A percentile compares a stretch with the other conserved stretches of the same genome.
These are phyloP conservation scores for Elysia chlorotica DNA, from an alignment of 1,140 invertebrate genomes.

Conservation along the genomic window DNA sequence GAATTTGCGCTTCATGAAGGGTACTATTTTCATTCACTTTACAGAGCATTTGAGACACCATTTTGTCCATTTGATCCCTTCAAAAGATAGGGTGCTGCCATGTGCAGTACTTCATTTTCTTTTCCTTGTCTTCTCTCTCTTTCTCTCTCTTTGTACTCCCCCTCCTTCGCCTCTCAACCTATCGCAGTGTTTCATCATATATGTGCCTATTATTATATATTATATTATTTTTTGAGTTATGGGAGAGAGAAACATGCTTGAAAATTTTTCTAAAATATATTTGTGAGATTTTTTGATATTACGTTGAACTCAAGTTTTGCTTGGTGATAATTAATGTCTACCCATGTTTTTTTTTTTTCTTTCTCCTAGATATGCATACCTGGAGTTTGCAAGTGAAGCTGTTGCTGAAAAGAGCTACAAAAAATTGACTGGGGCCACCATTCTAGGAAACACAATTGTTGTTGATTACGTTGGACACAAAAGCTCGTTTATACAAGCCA, in stretches of 20 bases:
- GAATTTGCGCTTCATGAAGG: background rate
- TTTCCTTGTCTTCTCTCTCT: too few relatives aligned
- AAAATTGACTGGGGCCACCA: constrained; percentile 1
- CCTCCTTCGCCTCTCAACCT: too few relatives aligned
- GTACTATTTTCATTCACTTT: background rate
- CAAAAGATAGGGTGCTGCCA: background rate
- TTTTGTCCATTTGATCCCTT: background rate
- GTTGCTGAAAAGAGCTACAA: constrained; percentile 30
- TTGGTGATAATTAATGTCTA: too few relatives aligned
- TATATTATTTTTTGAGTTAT: background rate
- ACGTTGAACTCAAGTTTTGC: background rate
- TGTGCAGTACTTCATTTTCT: background rate
- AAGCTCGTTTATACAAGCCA: constrained; percentile 3
- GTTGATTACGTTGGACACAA: constrained; percentile 33
- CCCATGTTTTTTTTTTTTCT: too few relatives aligned
- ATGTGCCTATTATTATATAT: background rate
- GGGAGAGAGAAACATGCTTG: background rate
- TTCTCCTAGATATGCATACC: constrained; percentile 32
- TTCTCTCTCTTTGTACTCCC: too few relatives aligned
- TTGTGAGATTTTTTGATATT: background rate
- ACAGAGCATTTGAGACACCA: background rate
- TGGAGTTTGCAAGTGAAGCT: constrained; percentile 28
- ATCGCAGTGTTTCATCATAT: background rate
- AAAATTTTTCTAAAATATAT: background rate
- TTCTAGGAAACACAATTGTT: constrained; percentile 13